phyloP scores from a whole-genome alignment of 2,113 vertebrate genomes.

The Bambusicola thoracicus region DNA sequence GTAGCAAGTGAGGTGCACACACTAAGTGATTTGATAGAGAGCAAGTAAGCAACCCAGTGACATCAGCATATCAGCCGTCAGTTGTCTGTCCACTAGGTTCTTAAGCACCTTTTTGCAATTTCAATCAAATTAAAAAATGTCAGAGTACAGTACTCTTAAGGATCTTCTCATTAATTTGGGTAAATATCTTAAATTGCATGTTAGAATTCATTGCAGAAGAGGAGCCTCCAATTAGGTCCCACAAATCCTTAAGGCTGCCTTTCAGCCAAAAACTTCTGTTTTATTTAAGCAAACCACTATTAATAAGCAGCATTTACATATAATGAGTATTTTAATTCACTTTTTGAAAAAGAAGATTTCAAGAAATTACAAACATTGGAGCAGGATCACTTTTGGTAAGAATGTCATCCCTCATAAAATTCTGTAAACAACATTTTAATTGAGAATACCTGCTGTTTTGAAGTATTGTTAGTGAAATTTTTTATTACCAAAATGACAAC shows the following conservation, averaged over 20 bases:
- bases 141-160: constrained; percentile 3
- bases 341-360: constrained; percentile 45
- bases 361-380: constrained; percentile 51
- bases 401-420: constrained; percentile 5
- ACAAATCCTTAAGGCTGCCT: constrained; percentile 41
- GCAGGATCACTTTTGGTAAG: constrained; percentile 5
- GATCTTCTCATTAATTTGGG: constrained; percentile 14
- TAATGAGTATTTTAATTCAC: constrained; percentile 45
- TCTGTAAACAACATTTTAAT: constrained; percentile 47
- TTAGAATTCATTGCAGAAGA: constrained; percentile 25
- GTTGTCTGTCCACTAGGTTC: background rate
- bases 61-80: background rate
- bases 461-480: background rate
- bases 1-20: background rate
- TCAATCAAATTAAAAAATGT: constrained; percentile 7
- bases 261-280: constrained; percentile 51
- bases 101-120: background rate
- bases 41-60: background rate
- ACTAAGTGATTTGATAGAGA: background rate
- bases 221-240: constrained; percentile 47
- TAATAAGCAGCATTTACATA: constrained; percentile 48
- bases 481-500: constrained; percentile 33
- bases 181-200: background rate
- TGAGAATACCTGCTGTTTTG: constrained; percentile 25
- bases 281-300: constrained; percentile 46